Evolutionary conservation across 2,797 vertebrate species (phyloP).

Genomic region (Siniperca obscura): DNA sequence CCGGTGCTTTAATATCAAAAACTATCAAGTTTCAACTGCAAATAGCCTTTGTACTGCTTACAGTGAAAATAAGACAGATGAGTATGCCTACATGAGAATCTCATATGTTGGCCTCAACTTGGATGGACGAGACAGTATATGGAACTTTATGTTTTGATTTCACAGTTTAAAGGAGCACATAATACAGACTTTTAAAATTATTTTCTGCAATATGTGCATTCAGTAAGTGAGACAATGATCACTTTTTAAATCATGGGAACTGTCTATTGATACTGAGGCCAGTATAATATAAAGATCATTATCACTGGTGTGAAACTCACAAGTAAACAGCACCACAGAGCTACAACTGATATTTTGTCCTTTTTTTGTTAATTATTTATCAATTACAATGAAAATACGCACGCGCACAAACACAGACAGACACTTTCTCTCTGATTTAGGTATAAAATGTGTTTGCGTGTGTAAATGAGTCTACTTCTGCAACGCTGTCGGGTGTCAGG

Average conservation of each 20-base stretch:
- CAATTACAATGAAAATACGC: no score
- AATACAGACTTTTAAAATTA: no score
- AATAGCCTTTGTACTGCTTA: background rate
- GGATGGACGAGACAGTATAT: background rate
- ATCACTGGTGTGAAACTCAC: background rate
- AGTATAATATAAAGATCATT: background rate
- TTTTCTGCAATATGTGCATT: background rate
- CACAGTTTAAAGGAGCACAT: no score
- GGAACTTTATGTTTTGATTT: background rate
- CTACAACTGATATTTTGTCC: background rate
- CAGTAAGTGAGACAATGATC: background rate
- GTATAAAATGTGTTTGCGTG: background rate
- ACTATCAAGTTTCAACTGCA: background rate
- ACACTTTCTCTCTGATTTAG: background rate
- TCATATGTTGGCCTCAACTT: background rate
- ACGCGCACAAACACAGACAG: background rate
- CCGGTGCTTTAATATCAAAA: background rate
- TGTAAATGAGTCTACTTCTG: background rate
- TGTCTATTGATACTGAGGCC: background rate
- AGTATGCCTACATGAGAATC: background rate
- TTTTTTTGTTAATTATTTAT: background rate
- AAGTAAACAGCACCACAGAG: background rate
- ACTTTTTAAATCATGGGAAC: background rate
- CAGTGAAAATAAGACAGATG: background rate
- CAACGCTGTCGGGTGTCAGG: background rate